Percentiles rank a stretch among this genome's conserved stretches.
Evolutionary conservation across 2,113 vertebrate species (phyloP).

Genomic region (Sardina pilchardus): DNA sequence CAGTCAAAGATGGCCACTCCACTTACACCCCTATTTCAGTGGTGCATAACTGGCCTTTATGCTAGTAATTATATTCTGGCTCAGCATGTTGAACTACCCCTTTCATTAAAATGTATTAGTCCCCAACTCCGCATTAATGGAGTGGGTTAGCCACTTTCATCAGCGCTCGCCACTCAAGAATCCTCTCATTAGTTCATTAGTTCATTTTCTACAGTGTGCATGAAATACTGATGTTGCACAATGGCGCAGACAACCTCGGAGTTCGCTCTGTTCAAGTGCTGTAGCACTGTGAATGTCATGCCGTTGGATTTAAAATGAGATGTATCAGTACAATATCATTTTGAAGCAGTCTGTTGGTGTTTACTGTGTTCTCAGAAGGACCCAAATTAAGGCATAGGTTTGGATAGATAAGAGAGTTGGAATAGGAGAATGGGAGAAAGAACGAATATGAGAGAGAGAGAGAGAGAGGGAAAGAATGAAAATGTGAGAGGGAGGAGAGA

Average conservation of each 20-base stretch:
- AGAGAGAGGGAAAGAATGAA: slow-evolving; percentile 4
- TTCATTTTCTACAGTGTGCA: neutral
- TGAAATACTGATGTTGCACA: neutral
- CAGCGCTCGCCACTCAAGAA: neutral
- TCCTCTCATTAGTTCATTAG: neutral
- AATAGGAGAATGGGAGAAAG: neutral
- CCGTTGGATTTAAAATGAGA: neutral
- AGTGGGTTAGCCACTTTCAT: neutral
- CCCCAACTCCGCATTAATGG: neutral
- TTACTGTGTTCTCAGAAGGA: neutral
- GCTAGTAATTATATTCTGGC: neutral
- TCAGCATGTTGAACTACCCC: slow-evolving; percentile 2
- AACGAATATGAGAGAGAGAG: neutral
- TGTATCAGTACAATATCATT: neutral
- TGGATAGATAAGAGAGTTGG: neutral
- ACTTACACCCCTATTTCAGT: neutral
- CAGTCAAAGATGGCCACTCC: neutral
- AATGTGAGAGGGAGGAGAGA: neutral
- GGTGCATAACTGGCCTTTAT: neutral
- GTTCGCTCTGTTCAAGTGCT: neutral
- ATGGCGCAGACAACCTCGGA: neutral
- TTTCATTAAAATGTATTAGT: slow-evolving; percentile 22
- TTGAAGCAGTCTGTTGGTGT: neutral
- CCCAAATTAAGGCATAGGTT: neutral
- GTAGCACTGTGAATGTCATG: neutral